Conservation (phyloP, 2,797 vertebrate genomes). For the Trematomus bernacchii region DNA sequence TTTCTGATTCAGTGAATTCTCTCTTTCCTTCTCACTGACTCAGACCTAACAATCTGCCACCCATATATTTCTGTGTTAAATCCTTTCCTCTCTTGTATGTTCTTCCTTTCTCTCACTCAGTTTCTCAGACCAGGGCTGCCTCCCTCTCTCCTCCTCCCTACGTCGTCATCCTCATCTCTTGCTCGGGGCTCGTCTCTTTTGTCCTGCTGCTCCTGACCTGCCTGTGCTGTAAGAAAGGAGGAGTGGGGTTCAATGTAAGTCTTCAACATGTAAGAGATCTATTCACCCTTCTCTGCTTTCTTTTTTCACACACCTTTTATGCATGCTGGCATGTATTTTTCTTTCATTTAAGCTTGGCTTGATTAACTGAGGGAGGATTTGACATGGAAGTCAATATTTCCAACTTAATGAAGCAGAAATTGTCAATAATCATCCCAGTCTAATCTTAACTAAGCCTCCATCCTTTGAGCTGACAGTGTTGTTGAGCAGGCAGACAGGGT, state of each 20-base stretch:
- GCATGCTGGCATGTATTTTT: constrained; percentile 23
- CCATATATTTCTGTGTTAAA: constrained; percentile 58
- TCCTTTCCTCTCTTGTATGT: constrained; percentile 38
- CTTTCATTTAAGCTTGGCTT: constrained; percentile 10
- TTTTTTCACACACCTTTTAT: constrained; percentile 40
- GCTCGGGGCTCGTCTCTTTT: constrained; percentile 93
- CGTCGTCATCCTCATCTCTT: constrained; percentile 95
- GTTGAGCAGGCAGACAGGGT: constrained; percentile 43
- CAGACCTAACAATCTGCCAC: constrained; percentile 53
- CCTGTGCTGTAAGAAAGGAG: constrained; percentile 93
- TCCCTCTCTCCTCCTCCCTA: constrained; percentile 91
- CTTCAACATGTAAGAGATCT: constrained; percentile 78
- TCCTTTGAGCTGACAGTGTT: constrained; percentile 26
- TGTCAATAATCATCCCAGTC: constrained; percentile 50
- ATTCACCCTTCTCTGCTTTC: constrained; percentile 67
- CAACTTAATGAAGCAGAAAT: constrained; percentile 50
- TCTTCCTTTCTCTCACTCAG: constrained; percentile 67
- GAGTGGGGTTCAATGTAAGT: constrained; percentile 96
- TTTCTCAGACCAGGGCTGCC: constrained; percentile 86
- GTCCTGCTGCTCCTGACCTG: constrained; percentile 95
- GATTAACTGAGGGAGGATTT: constrained; percentile 23
- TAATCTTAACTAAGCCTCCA: constrained; percentile 41
- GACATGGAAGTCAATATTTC: constrained; percentile 39
- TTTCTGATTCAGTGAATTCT: constrained; percentile 64
- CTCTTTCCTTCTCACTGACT: constrained; percentile 68